Base-by-base conservation (phyloP, 2,113 vertebrate genomes). In the Nothobranchius kuhntae region DNA sequence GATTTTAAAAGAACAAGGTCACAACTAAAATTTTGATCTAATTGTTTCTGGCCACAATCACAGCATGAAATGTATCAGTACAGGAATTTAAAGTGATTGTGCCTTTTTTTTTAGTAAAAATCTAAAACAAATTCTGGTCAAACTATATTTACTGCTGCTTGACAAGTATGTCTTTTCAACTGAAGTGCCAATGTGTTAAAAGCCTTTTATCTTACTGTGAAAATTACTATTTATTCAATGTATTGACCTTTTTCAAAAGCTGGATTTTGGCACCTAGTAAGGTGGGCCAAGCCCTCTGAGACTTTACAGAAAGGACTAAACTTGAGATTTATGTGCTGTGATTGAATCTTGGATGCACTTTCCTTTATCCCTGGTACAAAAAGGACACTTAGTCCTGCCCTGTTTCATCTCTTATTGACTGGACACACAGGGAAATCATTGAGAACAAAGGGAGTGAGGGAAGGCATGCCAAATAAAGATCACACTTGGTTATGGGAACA, bases 401-500 rank as follows among this genome's bases (percentile, higher is more conserved):
- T 57, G 55, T 65, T 79, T 59, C 36, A 63, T 74, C 74, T 82
- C 58, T 56, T 77, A 88, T 90, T 82, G 88, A 88, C 84, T 71
- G 71, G 51, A 81, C 7, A 50, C 65, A 38, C 70, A 71, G 61
- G 58, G 62, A 78, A 88, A 87, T 88, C 82, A 80, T 60, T 85
- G 74, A 75, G 76, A 82, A 73, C 77, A 85, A 74, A 79, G 65
- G 48, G 38, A 70, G 55, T 17, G 45, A 59, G 71, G 38, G 24
- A 63, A 68, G 54, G 57, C 64, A 46, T 72, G 69, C 45, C 42
- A 38, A 77, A 68, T 65, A 73, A 75, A 73, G 79, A 72, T 66
- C n/a, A 11, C 63, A 68, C 54, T n/a, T 11, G n/a, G 73, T 83
- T 80, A 83, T 90, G 88, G 86, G 86, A 90, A 90, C 83, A 4